These are phyloP conservation scores for Rhinoraja longicauda DNA, from an alignment of 2,797 vertebrate genomes.

Conservation along the genomic window DNA sequence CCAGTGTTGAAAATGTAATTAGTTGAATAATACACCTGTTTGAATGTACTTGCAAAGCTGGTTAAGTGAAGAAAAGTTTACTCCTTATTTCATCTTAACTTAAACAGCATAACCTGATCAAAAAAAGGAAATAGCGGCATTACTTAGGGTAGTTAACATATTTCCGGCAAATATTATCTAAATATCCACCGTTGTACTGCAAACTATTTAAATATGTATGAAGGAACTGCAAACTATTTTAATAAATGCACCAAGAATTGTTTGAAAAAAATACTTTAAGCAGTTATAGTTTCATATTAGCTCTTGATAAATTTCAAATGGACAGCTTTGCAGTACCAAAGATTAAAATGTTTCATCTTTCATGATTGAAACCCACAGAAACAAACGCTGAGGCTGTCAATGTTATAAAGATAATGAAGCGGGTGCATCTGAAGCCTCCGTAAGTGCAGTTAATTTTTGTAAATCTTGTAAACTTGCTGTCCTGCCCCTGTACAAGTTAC, in stretches of 20 bases:
- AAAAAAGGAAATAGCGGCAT: neutral
- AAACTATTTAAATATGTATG: neutral
- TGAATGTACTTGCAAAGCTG: neutral
- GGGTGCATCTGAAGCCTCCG: too few relatives aligned
- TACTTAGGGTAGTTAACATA: neutral
- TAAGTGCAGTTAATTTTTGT: too few relatives aligned
- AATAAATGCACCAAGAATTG: neutral
- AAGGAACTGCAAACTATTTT: neutral
- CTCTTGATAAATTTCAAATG: neutral
- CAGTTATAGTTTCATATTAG: neutral
- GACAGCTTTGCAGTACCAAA: neutral
- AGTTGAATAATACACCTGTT: neutral
- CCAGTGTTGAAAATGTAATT: slow-evolving; percentile 46
- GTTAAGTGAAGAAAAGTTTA: neutral
- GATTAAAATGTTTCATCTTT: neutral
- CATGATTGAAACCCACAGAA: neutral
- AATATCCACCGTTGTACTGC: neutral
- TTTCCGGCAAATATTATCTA: neutral
- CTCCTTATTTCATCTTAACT: neutral
- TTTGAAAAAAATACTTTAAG: neutral
- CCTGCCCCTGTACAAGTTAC: neutral
- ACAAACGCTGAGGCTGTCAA: neutral
- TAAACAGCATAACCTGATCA: neutral
- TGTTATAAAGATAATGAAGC: too few relatives aligned
- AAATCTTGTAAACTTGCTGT: neutral